phyloP scores from a whole-genome alignment of 2,888 invertebrate genomes.

The Agonopterix alstromeriana region DNA sequence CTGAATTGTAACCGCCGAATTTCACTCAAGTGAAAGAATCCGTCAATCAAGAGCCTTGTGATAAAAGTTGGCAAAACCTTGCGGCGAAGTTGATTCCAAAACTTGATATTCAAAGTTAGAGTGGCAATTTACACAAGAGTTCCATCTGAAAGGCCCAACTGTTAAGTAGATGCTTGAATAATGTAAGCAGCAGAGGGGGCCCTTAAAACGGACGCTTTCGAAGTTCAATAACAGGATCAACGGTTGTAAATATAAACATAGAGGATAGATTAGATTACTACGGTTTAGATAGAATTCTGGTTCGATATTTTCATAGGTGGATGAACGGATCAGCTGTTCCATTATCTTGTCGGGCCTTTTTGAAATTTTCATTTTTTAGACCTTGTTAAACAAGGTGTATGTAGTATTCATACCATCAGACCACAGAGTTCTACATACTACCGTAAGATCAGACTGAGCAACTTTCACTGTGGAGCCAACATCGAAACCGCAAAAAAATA shows the following conservation, averaged over 20 bases:
- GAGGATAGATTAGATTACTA: background rate
- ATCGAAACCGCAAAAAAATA: too few species aligned
- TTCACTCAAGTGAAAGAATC: conserved; percentile 4
- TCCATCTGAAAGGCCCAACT: conserved; percentile 34
- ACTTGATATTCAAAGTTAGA: conserved; percentile 50
- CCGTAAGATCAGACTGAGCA: too few species aligned
- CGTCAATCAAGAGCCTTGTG: conserved; percentile 16
- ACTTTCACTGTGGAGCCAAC: too few species aligned
- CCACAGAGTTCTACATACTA: too few species aligned
- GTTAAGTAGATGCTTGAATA: conserved; percentile 41
- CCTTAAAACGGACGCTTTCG: conserved; percentile 13
- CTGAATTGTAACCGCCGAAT: background rate
- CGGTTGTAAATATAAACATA: background rate
- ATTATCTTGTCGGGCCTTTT: too few species aligned
- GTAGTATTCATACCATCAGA: too few species aligned
- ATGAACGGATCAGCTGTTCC: too few species aligned
- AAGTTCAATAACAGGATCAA: conserved; percentile 6
- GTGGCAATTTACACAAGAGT: conserved; percentile 49
- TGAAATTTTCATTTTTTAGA: too few species aligned
- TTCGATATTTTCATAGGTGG: too few species aligned
- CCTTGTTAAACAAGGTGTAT: too few species aligned
- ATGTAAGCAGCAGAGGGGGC: conserved; percentile 27
- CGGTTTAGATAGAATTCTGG: too few species aligned
- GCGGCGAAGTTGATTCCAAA: conserved; percentile 32
- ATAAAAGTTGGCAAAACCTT: conserved; percentile 22